Evolutionary conservation across 2,888 invertebrate genomes (phyloP).

Genomic region (Lordiphosa fenestrarum): DNA sequence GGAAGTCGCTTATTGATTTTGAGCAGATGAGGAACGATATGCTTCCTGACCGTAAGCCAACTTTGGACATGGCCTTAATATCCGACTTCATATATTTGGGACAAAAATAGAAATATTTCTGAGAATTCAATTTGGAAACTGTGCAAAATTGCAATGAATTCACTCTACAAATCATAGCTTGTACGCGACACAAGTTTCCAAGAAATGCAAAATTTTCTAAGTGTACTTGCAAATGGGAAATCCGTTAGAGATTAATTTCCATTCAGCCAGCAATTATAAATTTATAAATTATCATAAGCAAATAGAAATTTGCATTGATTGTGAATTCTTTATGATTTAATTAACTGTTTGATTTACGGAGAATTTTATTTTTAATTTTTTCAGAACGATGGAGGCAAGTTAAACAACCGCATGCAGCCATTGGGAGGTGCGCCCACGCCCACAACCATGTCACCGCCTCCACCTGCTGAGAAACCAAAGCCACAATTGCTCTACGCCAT

Average conservation of each 20-base stretch:
- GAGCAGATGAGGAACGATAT: too few relatives aligned
- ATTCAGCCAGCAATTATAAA: neutral
- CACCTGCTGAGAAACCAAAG: slow-evolving; percentile 37
- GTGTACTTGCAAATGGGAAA: slow-evolving; percentile 3
- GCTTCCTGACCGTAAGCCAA: too few relatives aligned
- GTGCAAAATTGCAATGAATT: too few relatives aligned
- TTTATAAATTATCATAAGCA: slow-evolving; percentile 51
- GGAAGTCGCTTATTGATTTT: too few relatives aligned
- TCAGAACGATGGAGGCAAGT: slow-evolving; percentile 38
- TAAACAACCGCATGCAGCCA: slow-evolving; percentile 20
- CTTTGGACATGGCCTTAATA: too few relatives aligned
- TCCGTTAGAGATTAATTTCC: slow-evolving; percentile 11
- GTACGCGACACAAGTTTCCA: too few relatives aligned
- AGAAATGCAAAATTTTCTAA: too few relatives aligned
- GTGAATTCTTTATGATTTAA: slow-evolving; percentile 13
- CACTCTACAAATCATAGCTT: too few relatives aligned
- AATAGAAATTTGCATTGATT: slow-evolving; percentile 30
- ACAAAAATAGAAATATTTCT: too few relatives aligned
- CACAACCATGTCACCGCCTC: slow-evolving; percentile 2
- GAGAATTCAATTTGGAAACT: too few relatives aligned
- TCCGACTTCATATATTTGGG: too few relatives aligned
- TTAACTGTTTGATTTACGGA: slow-evolving; percentile 16
- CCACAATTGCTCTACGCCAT: slow-evolving; percentile 84
- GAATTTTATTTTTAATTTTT: slow-evolving; percentile 5
- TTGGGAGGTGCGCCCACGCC: slow-evolving; percentile 12